Evolutionary conservation across 2,113 vertebrate genomes (phyloP), one percentile per base, ranked within the genome.

Genomic region (Ibidorhyncha struthersii): DNA sequence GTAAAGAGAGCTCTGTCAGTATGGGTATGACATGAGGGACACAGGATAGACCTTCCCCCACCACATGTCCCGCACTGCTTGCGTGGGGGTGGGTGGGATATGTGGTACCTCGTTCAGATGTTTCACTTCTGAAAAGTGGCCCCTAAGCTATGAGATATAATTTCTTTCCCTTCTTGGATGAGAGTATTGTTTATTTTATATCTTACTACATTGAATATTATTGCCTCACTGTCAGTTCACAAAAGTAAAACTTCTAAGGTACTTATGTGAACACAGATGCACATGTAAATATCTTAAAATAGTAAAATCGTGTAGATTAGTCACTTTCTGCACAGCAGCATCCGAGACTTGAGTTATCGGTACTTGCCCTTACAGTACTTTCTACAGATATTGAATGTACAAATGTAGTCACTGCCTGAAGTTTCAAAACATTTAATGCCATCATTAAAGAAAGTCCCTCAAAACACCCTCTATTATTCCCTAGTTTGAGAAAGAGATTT

Each of bases 1-100:
- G 14, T 50, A 81, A 76, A 67, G 41, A n/a, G 9, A 58, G 3
- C 6, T 73, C 38, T 45, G 14, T 29, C 47, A 71, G 6, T 7
- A 10, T 2, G 36, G 4, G 2, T 43, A 43, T 0, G 1, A 3
- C 2, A 5, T 23, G 8, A 6, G 6, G 6, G 45, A 30, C 30
- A 47, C 20, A 34, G 27, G 23, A 4, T 58, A 36, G 10, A 74
- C 9, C 17, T 73, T 72, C 15, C 8, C 8, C 3, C 13, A 38
- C 2, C 9, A 66, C 27, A 58, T 2, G 2, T 66, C 22, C 17
- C 5, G 3, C 3, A 3, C 7, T 17, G 30, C 5, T 27, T 72
- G 14, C 0, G 0, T 12, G 12, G 14, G 9, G 17, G 4, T 9
- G 30, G 4, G 19, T 34, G 4, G 17, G 3, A 47, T 66, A 12